phyloP scores from a whole-genome alignment of 2,113 vertebrate genomes.

The Platysteira castanea region DNA sequence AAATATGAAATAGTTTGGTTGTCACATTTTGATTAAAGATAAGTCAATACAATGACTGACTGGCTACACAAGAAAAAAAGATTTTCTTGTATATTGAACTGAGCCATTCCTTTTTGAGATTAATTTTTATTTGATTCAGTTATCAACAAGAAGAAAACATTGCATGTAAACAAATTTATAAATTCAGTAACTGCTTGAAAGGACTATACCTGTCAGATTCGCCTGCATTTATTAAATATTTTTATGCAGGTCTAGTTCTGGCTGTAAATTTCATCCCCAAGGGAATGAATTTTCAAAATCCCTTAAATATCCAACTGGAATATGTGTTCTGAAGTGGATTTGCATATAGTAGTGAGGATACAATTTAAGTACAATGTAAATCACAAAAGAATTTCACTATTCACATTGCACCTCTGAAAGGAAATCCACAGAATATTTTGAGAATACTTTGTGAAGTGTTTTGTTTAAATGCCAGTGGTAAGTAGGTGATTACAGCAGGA shows the following conservation, averaged over 20 bases:
- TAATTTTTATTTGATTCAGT: not conserved
- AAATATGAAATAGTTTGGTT: not conserved
- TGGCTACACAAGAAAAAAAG: not conserved
- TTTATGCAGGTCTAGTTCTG: not conserved
- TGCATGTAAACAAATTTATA: not conserved
- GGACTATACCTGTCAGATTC: not conserved
- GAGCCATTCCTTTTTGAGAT: not conserved
- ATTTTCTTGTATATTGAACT: not conserved
- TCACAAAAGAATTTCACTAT: not conserved
- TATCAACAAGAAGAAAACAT: not conserved
- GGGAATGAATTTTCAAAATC: not conserved
- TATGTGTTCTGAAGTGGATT: not conserved
- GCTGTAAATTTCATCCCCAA: not conserved
- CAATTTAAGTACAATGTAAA: not conserved
- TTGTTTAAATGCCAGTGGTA: not conserved
- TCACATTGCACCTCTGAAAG: not conserved
- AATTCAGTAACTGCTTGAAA: not conserved
- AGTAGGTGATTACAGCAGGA: not conserved
- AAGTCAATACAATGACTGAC: not conserved
- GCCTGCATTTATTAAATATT: not conserved
- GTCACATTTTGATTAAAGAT: not conserved
- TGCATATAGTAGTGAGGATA: not conserved
- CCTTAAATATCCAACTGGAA: not conserved
- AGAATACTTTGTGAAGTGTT: not conserved
- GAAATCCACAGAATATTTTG: not conserved